Evolutionary conservation across 2,888 invertebrate genomes (phyloP).

Genomic region (Orchesellides sinensis): DNA sequence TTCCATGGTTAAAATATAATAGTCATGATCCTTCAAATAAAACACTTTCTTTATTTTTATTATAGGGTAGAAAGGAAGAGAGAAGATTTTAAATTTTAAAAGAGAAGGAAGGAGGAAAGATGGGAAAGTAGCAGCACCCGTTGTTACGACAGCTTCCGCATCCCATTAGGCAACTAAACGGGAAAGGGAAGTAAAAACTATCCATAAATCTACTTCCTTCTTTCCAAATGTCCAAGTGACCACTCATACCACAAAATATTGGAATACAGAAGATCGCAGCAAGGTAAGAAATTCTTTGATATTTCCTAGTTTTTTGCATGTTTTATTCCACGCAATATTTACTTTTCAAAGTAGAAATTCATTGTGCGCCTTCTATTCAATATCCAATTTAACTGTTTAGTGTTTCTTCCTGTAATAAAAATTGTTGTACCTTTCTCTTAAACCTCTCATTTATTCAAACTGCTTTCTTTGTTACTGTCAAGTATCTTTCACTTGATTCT

Average conservation of each 20-base stretch:
- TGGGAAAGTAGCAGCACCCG: constrained; percentile 73
- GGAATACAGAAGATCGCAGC: no score
- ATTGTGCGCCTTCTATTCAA: background rate
- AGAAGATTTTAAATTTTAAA: constrained; percentile 52
- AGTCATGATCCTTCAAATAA: background rate
- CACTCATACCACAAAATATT: no score
- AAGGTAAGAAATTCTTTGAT: no score
- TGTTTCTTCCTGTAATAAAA: background rate
- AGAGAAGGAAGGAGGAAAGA: constrained; percentile 68
- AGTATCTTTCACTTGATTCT: constrained; percentile 1
- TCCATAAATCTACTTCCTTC: no score
- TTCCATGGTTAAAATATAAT: background rate
- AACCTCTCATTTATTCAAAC: background rate
- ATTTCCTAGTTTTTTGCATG: no score
- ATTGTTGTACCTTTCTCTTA: background rate
- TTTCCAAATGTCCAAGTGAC: no score
- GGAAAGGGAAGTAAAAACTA: background rate
- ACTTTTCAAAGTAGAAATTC: background rate
- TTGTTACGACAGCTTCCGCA: constrained; percentile 69
- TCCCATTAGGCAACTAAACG: constrained; percentile 2
- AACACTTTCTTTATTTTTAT: background rate
- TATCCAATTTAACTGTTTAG: background rate
- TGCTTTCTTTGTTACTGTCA: background rate
- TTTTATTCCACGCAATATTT: background rate
- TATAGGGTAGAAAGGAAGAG: constrained; percentile 50